Base-by-base conservation (phyloP, 2,113 vertebrate species). In the Boulengeromyrus knoepffleri region DNA sequence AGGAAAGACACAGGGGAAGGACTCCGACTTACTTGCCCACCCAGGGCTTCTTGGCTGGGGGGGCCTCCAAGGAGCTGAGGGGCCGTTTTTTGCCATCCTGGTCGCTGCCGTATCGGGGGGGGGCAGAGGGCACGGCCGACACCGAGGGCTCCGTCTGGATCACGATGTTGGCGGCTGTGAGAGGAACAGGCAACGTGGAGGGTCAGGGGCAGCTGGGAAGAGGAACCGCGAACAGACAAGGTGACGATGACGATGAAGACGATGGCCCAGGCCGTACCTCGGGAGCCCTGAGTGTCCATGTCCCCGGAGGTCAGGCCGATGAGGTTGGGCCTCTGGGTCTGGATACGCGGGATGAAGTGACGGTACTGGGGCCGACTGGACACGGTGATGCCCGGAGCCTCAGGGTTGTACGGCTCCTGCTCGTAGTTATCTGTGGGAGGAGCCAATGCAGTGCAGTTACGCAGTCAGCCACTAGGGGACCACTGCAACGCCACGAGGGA, bases 341-440 rank as follows among this genome's bases (percentile, higher is more conserved):
- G 98, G 88, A 98, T 96, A 91, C 98, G 97, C 15, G 98, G 98
- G 93, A 99, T 98, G 94, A 99, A 99, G 92, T 99, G 98, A 53
- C 98, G 96, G 87, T 99, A 99, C 74, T 96, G 97, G 92, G 97
- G 96, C 92, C 97, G 97, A 93, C 97, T 97, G 90, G 98, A 95
- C 93, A 95, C 96, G 27, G 99, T 99, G 94, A 99, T 96, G 92
- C 97, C 99, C 88, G 99, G 99, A 88, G 98, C 97, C 96, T 99
- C 99, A n/a, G 99, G 99, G 95, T 99, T 99, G 94, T 99, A 99
- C 88, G 97, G 98, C 95, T 99, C 99, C 90, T 97, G 97, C 94
- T 99, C 99, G 90, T 98, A 99, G 49, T 96, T 98, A 96, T 99
- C 98, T 99, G 91, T 84, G 15, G 90, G 94, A 92, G 93, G 88